Evolutionary conservation across 2,113 vertebrate species (phyloP).

Genomic region (Gopherus evgoodei): DNA sequence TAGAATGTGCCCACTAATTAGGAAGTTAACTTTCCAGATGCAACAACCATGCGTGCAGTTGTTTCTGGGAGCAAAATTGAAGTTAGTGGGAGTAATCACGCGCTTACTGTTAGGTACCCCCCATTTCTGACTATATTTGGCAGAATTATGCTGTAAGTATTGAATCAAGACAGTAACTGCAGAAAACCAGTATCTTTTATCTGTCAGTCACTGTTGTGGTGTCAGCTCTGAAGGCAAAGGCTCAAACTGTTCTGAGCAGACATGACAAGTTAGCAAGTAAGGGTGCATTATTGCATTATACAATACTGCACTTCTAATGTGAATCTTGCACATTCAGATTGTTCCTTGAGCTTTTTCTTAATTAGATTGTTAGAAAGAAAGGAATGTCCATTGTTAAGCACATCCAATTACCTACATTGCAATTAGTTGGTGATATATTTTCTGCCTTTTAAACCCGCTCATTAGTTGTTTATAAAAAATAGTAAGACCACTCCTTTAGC

Average conservation of each 20-base stretch:
- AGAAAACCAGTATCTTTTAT: background rate
- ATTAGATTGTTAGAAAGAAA: conserved; percentile 21
- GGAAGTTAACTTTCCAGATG: background rate
- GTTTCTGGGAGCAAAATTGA: background rate
- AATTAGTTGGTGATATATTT: conserved; percentile 15
- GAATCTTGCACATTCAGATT: conserved; percentile 39
- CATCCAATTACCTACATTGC: conserved; percentile 1
- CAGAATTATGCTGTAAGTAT: background rate
- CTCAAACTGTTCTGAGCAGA: background rate
- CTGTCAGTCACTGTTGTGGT: background rate
- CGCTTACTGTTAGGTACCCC: background rate
- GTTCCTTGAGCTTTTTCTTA: conserved; percentile 46
- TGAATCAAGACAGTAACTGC: background rate
- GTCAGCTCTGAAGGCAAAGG: background rate
- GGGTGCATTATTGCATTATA: background rate
- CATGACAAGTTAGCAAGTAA: background rate
- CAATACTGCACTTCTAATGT: background rate
- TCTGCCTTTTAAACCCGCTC: conserved; percentile 48
- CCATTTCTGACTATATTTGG: background rate
- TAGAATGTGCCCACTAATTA: background rate
- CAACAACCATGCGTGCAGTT: background rate
- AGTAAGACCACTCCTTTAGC: background rate
- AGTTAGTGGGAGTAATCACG: background rate
- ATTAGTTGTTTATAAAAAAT: background rate
- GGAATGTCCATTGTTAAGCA: background rate